Evolutionary conservation across 2,888 invertebrate species (phyloP), one percentile per base, ranked within the genome.

Genomic region (Nymphalis urticae): DNA sequence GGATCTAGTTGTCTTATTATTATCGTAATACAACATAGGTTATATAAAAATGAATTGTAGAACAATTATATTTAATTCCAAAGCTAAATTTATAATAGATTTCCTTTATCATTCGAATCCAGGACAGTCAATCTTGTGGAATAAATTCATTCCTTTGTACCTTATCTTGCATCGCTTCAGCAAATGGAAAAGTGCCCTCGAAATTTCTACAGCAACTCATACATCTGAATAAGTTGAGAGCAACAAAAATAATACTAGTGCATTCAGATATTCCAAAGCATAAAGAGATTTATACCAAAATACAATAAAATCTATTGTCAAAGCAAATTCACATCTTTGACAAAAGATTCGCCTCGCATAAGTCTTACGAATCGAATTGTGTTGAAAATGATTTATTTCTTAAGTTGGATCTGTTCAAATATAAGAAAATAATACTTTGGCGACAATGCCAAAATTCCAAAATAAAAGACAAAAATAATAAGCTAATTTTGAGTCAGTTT

Each of bases 221-320:
- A 32, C n/a, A 56, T 56, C 5, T 27, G 32, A 56, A 56, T 56
- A 56, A 27, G 32, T 56, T 58, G 19, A 58, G 42, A 58, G 42
- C 36, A 42, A 58, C 9, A 19, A 17, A 36, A 36, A 19, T 42
- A 36, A 36, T 58, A 42, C 42, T 10, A 9, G 42, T 58, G 42
- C 36, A 58, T 36, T 42, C 58, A 19, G 42, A 27, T 24, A 24
- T 19, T 36, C n/a, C 42, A 42, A 58, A 36, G 19, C 19, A 42
- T 58, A 36, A 36, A 36, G 58, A 54, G 58, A 42, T 58, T 58
- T 58, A 58, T 58, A 19, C 58, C 19, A 42, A 42, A 58, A 58
- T 42, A 58, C 9, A 58, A 58, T 58, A 58, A 36, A 56, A 36
- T 42, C 36, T 42, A 19, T 19, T 58, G 58, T 58, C 54, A 56